phyloP scores from a whole-genome alignment of 2,888 invertebrate genomes.

The Entomobrya multifasciata region DNA sequence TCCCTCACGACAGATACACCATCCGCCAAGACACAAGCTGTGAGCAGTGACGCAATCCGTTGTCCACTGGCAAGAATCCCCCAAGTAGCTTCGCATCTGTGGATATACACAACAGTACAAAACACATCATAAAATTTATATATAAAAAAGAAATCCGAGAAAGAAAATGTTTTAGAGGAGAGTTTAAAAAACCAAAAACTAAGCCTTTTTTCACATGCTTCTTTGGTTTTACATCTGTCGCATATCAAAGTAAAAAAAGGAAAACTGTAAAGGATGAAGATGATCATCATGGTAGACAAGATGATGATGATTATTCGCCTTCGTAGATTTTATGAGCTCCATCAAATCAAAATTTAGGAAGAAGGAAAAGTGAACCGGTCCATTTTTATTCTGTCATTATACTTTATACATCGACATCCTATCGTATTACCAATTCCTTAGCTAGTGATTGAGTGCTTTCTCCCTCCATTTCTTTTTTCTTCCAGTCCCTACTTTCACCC shows the following conservation, averaged over 20 bases:
- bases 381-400: constrained; percentile 2
- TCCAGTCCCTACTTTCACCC: background rate
- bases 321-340: constrained; percentile 37
- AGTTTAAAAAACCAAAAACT: constrained; percentile 1
- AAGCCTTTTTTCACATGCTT: constrained; percentile 37
- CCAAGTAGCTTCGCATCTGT: constrained; percentile 86
- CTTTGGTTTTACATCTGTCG: constrained; percentile 25
- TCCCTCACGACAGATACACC: constrained; percentile 88
- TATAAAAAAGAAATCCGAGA: constrained; percentile 35
- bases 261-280: background rate
- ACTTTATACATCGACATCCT: background rate
- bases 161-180: background rate
- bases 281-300: background rate
- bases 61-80: constrained; percentile 88
- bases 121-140: constrained; percentile 50
- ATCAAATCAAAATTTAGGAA: constrained; percentile 38
- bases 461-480: constrained; percentile 4
- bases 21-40: constrained; percentile 88
- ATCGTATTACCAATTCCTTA: background rate
- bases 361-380: background rate
- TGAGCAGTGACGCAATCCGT: constrained; percentile 87
- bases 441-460: constrained; percentile 30
- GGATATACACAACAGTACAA: background rate
- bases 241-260: constrained; percentile 10
- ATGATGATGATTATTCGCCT: background rate